Evolutionary conservation across 30 jellyfish, hydroid and myxozoan genomes (phyloP), one percentile per base, ranked within the genome.

Genomic region (Hydractinia symbiolongicarpus): DNA sequence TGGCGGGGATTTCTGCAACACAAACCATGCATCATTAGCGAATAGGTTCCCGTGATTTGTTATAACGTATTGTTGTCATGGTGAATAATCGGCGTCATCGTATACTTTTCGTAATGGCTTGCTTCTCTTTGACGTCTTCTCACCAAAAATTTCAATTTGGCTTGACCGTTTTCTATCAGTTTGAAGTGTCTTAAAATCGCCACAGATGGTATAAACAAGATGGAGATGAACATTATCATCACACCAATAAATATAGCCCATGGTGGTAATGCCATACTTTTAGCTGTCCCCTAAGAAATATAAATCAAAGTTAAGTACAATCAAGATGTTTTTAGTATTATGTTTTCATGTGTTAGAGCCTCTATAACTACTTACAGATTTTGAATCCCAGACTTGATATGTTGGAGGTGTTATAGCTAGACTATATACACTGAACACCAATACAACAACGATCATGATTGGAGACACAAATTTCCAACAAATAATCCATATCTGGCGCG

Each of bases 391-490:
- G 5, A 87, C 91, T 9, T 87, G 91, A 67, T 93, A 93, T 54
- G 83, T 82, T 9, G 98, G 96, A 21, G 96, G 81, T 62, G 71
- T 68, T 14, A 78, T 83, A 5, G 96, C 87, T 49, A 86, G 67
- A 55, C 93, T 89, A 81, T 54, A 53, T 50, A 93, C 87, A 77
- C 98, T 93, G 81, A 93, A 93, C 60, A 79, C 85, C 73, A 93
- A 81, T 52, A 93, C 96, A 53, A 93, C 79, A 5, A 93, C 86
- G 49, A 93, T 87, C 7, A 90, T 78, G 51, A 83, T 15, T 9
- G 98, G 98, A 15, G 98, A 93, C 10, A 93, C 83, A 74, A 87
- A 84, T 82, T 93, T 93, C 98, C 98, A 93, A 62, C 98, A 93
- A 88, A 95, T 72, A 88, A 93, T 73, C 98, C 98, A 93, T 60